Evolutionary conservation across 2,888 invertebrate species (phyloP), one percentile per base, ranked within the genome.

Genomic region (Andrena dorsata): DNA sequence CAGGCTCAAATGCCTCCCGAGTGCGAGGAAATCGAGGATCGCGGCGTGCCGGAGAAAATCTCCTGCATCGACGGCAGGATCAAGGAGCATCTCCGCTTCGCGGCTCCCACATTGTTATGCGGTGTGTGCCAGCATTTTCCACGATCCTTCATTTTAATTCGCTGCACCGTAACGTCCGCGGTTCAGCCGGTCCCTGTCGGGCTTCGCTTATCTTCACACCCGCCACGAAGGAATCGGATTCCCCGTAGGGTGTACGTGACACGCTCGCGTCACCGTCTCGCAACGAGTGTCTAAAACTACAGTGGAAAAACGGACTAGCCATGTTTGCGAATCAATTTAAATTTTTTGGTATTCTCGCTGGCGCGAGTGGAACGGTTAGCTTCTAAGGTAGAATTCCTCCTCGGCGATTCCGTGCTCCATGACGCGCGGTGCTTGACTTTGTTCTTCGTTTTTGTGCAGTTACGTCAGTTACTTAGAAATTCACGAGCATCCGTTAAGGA

Each of bases 91-190:
- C 47, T 86, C 6, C 51, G 66, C 8, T 79, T 86, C 63, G 63
- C 75, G 28, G 10, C 77, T 16, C 26, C 80, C 28, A 56, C 78
- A 16, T 64, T 73, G 20, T 47, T 85, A 60, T 86, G 77, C 79
- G 90, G 90, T 90, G 82, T 56, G 90, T 87, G 61, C 47, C 23
- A 74, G 30, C 51, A 68, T 69, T 20, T 28, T 23, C 5, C 56
- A 23, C n/a, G 26, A 16, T 47, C 32, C 32, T 7, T 26, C 10
- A 1, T 26, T 30, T 5, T 30, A 5, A 16, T n/a, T 16, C 1
- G 20, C 26, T 13, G 8, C 26, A 8, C 41, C 7, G 8, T 30
- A 10, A 16, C 20, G 35, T 23, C 2, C 3, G 10, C n/a, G 8
- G 26, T 23, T 56, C 41, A 41, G 20, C 23, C 56, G 56, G 26